These are phyloP conservation scores for Limnodromus scolopaceus DNA, from an alignment of 2,797 vertebrate genomes.

Conservation along the genomic window DNA sequence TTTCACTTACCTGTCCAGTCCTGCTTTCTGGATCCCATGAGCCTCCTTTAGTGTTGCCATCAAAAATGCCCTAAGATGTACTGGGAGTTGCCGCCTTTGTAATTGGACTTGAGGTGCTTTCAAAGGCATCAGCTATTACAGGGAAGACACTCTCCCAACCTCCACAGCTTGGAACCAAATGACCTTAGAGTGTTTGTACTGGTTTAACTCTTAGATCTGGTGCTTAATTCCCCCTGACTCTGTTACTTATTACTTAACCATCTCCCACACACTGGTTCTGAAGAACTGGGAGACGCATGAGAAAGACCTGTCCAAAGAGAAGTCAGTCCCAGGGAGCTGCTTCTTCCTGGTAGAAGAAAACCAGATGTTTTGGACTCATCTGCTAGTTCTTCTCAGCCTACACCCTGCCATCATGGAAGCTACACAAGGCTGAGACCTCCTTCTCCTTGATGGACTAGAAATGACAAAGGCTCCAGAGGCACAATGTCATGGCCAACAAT, in stretches of 20 bases:
- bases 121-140: background rate
- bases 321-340: background rate
- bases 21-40: constrained; percentile 29
- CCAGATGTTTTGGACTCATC: background rate
- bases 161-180: background rate
- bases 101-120: background rate
- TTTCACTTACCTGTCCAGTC: constrained; percentile 61
- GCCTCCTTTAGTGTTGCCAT: constrained; percentile 57
- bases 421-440: background rate
- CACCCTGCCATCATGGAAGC: background rate
- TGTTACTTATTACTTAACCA: background rate
- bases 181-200: background rate
- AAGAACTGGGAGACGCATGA: background rate
- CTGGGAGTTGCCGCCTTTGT: constrained; percentile 34
- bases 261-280: background rate
- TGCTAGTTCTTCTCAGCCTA: background rate
- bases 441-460: background rate
- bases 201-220: background rate
- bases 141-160: background rate
- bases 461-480: background rate
- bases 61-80: constrained; percentile 59
- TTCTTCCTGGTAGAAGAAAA: background rate
- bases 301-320: background rate
- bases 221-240: background rate
- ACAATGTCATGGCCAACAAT: background rate